Evolutionary conservation across 2,113 vertebrate species (phyloP), one percentile per base, ranked within the genome.

Genomic region (Semicossyphus pulcher): DNA sequence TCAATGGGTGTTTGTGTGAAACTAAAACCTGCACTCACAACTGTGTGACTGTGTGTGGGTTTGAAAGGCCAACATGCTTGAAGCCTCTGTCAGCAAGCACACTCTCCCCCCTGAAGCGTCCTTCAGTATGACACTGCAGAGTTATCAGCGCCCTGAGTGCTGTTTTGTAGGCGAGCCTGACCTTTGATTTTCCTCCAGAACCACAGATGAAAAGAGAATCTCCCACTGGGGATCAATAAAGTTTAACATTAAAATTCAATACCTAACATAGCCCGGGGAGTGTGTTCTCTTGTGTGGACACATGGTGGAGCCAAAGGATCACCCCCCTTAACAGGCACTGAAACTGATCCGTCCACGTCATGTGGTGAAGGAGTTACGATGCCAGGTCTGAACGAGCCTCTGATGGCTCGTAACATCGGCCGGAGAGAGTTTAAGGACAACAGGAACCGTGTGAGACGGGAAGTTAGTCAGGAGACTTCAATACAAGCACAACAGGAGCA

Each of bases 231-330:
- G 71, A 69, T 78, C 51, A 70, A 75, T 84, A 60, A 60, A 76
- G 69, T 76, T 77, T 52, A 76, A 59, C 54, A 58, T 74, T 71
- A 44, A 61, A 57, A 49, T 78, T 69, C 75, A 72, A 65, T 83
- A 65, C 52, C 42, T 66, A 51, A 52, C 60, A 53, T 20, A 39
- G 64, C 58, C 53, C 2, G 20, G 9, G 10, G 37, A 29, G 47
- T 71, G 69, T 36, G n/a, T 8, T 79, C 45, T 47, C 12, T 3
- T 29, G 4, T 54, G 1, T 1, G 0, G 49, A 14, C 91, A 86
- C 87, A 78, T 3, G 91, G 56, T 83, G 89, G 88, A 49, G 87
- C 82, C 78, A 90, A 31, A 90, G 73, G 58, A 87, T 74, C 79
- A 45, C 5, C 7, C 74, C 7, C 74, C 31, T 1, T 10, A 21